phyloP scores from a whole-genome alignment of 2,113 vertebrate species.

The Epinephelus cyanopodus region DNA sequence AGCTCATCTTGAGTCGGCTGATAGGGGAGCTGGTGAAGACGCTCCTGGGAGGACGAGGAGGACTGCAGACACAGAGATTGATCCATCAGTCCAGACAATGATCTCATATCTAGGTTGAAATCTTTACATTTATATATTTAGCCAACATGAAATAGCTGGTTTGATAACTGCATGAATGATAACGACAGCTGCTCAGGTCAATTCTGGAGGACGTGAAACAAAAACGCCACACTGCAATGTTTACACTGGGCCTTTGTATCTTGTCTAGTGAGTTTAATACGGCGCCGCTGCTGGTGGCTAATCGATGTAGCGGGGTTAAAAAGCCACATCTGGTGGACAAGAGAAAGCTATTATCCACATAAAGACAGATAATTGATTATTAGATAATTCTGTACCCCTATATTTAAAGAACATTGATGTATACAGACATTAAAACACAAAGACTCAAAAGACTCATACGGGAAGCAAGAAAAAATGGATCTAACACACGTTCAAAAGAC shows the following conservation, averaged over 20 bases:
- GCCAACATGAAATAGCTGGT: background rate
- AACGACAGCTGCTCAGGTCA: background rate
- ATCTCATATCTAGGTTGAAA: background rate
- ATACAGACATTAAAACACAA: background rate
- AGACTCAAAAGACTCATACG: background rate
- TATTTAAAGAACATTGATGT: background rate
- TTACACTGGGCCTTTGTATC: background rate
- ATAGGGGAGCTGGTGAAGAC: slow-evolving; percentile 96
- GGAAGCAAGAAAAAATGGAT: background rate
- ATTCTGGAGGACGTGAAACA: background rate
- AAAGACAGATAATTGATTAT: no score
- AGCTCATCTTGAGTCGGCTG: slow-evolving; percentile 98
- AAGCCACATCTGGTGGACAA: background rate
- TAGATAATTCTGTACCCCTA: background rate
- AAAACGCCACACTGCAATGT: background rate
- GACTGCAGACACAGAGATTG: slow-evolving; percentile 84
- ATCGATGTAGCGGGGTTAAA: background rate
- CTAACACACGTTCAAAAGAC: no score
- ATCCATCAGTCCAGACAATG: background rate
- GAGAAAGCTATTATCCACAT: background rate
- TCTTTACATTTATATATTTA: background rate
- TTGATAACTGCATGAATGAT: background rate
- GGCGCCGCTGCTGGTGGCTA: background rate
- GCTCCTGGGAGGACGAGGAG: slow-evolving; percentile 97
- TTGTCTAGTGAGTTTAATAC: background rate